Percentiles rank a stretch among this genome's conserved stretches.
phyloP scores from a whole-genome alignment of 2,888 invertebrate species.

The Caprella mutica region DNA sequence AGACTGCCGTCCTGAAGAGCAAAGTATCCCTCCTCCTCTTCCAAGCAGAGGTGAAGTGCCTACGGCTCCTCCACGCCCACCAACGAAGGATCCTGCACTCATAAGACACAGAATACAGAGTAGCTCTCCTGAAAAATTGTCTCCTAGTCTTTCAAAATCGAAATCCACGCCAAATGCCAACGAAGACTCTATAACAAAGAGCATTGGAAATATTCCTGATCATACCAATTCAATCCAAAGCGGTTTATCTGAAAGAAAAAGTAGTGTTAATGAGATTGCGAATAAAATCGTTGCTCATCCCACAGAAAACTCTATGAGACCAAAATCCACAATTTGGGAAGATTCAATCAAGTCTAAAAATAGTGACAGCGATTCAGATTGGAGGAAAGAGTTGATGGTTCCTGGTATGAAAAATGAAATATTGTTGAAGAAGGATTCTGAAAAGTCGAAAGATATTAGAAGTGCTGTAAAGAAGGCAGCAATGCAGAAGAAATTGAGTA shows the following conservation, averaged over 20 bases:
- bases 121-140: not conserved
- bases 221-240: too few relatives aligned
- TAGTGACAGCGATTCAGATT: slow-evolving; percentile 33
- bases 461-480: slow-evolving; percentile 42
- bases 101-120: not conserved
- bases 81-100: not conserved
- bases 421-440: not conserved
- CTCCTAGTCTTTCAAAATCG: slow-evolving; percentile 20
- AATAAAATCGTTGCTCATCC: slow-evolving; percentile 9
- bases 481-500: slow-evolving; percentile 42
- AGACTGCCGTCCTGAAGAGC: slow-evolving; percentile 21
- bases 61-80: slow-evolving; percentile 23
- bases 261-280: slow-evolving; percentile 17
- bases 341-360: slow-evolving; percentile 37
- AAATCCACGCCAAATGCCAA: slow-evolving; percentile 22
- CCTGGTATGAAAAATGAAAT: not conserved
- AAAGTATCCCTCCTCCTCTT: slow-evolving; percentile 16
- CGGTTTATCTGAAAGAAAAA: slow-evolving; percentile 9
- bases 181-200: not conserved
- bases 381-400: not conserved
- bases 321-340: slow-evolving; percentile 2
- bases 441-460: slow-evolving; percentile 35
- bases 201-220: too few relatives aligned
- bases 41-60: slow-evolving; percentile 23
- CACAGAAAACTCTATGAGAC: not conserved